Evolutionary conservation across 2,888 invertebrate species (phyloP).

Genomic region (Auanema sp.): DNA sequence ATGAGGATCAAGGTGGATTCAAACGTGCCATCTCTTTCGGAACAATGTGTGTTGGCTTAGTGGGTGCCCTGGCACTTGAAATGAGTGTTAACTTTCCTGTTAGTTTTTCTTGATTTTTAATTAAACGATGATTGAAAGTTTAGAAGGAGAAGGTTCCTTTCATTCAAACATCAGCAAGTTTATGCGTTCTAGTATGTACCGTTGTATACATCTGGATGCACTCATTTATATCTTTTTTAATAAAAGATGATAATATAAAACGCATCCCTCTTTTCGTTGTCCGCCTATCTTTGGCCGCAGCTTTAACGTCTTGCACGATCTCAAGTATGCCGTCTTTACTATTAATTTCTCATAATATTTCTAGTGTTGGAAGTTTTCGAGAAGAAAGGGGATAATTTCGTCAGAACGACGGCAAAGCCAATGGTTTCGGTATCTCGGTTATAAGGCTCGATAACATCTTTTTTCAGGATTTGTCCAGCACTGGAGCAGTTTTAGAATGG

Average conservation of each 20-base stretch:
- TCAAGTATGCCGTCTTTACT: constrained; percentile 16
- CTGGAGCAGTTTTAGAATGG: constrained; percentile 20
- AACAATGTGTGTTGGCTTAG: constrained; percentile 17
- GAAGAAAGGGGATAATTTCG: constrained; percentile 18
- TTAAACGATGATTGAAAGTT: not conserved
- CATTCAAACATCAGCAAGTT: constrained; percentile 17
- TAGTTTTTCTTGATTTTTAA: not conserved
- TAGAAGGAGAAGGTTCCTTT: constrained; percentile 17
- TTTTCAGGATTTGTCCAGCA: constrained; percentile 7
- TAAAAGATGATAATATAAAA: constrained; percentile 16
- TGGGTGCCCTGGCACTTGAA: constrained; percentile 16
- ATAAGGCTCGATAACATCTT: no score
- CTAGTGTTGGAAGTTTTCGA: constrained; percentile 23
- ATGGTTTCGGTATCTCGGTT: no score
- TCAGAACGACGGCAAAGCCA: constrained; percentile 18
- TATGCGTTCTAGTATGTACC: constrained; percentile 11
- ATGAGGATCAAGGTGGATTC: constrained; percentile 11
- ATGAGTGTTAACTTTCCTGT: constrained; percentile 23
- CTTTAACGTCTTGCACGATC: constrained; percentile 16
- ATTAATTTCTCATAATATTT: not conserved
- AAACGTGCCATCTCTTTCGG: constrained; percentile 13
- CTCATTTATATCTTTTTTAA: constrained; percentile 14
- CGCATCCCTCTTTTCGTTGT: constrained; percentile 9
- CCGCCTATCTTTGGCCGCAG: constrained; percentile 11
- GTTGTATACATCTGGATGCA: constrained; percentile 20